Conservation (phyloP, 1,140 invertebrate genomes). For the Araneus ventricosus region DNA sequence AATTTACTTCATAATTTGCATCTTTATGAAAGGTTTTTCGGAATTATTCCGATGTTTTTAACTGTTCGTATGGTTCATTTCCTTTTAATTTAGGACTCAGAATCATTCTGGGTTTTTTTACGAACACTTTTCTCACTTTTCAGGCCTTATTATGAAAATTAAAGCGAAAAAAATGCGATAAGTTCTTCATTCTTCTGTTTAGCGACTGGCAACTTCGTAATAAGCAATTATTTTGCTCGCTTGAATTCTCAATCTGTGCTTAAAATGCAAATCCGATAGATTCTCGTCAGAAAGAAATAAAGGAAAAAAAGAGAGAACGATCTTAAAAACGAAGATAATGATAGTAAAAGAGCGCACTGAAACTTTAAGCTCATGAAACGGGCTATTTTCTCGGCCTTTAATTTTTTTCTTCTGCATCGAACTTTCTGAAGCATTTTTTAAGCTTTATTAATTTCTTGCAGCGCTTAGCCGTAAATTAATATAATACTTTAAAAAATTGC, state of each 20-base stretch:
- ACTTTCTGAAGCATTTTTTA: background rate
- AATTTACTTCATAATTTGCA: conserved; percentile 36
- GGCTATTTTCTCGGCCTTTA: background rate
- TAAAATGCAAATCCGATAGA: conserved; percentile 64
- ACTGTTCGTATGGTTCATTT: conserved; percentile 50
- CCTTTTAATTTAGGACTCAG: conserved; percentile 14
- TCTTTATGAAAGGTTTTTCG: conserved; percentile 11
- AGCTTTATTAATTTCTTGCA: conserved; percentile 52
- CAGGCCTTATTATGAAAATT: conserved; percentile 32
- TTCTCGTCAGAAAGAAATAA: conserved; percentile 8
- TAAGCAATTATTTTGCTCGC: conserved; percentile 69
- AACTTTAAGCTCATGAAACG: conserved; percentile 56
- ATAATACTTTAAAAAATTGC: conserved; percentile 14
- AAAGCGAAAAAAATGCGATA: conserved; percentile 26
- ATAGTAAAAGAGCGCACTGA: conserved; percentile 27
- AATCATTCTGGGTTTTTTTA: conserved; percentile 40
- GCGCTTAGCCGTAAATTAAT: conserved; percentile 37
- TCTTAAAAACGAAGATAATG: conserved; percentile 37
- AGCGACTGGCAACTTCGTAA: conserved; percentile 19
- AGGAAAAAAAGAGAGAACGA: background rate
- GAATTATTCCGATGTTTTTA: background rate
- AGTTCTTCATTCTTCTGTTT: background rate
- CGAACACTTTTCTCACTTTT: conserved; percentile 61
- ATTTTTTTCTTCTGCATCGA: background rate
- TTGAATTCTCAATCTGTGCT: conserved; percentile 48